Evolutionary conservation across 2,113 vertebrate genomes (phyloP).

Genomic region (Ageneiosus marmoratus): DNA sequence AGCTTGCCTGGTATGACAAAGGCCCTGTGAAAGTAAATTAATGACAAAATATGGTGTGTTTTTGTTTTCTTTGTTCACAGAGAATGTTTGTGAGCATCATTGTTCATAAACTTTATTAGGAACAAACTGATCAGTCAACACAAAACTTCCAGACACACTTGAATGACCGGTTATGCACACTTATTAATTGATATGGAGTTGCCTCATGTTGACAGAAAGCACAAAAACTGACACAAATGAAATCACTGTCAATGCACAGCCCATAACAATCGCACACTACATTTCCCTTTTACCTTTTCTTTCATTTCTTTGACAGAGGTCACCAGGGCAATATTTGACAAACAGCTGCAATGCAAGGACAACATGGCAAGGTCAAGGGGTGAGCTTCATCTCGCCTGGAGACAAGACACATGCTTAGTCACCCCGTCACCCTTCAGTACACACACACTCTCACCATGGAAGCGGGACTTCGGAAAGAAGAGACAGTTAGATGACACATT

Average conservation of each 20-base stretch:
- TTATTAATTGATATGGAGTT: not conserved
- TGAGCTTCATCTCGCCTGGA: constrained; percentile 4
- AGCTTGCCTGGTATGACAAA: not conserved
- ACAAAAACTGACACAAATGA: constrained; percentile 23
- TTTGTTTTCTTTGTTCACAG: not conserved
- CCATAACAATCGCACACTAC: not conserved
- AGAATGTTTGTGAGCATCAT: constrained; percentile 18
- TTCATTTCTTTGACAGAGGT: constrained; percentile 35
- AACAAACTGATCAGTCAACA: constrained; percentile 3
- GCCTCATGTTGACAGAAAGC: not conserved
- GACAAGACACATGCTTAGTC: constrained; percentile 34
- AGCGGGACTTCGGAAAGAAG: constrained; percentile 1
- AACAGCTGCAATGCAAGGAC: constrained; percentile 26
- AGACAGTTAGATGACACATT: constrained; percentile 14
- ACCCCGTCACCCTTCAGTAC: constrained; percentile 27
- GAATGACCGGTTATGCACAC: not conserved
- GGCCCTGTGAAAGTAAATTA: no score
- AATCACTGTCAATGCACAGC: not conserved
- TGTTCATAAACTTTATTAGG: not conserved
- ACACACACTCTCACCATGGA: not conserved
- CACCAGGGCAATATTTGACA: constrained; percentile 36
- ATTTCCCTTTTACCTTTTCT: constrained; percentile 14
- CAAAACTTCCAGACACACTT: not conserved
- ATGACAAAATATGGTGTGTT: not conserved
- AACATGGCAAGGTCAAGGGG: constrained; percentile 40